Evolutionary conservation across 2,797 vertebrate genomes (phyloP).

Genomic region (Sebastes ruberrimus): DNA sequence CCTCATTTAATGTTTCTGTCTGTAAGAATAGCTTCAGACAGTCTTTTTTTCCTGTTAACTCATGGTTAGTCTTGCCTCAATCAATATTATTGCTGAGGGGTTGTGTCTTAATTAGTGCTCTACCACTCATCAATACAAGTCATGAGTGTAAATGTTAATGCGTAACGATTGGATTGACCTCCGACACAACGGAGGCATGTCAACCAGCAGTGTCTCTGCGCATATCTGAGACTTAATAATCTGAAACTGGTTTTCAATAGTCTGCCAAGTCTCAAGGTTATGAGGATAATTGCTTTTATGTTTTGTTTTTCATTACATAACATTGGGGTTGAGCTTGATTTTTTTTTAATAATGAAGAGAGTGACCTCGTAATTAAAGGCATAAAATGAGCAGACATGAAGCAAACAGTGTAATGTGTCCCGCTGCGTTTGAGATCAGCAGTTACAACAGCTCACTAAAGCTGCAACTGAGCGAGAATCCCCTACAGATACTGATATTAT

Average conservation of each 20-base stretch:
- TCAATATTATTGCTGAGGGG: neutral
- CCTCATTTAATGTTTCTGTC: neutral
- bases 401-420: neutral
- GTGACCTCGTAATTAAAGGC: neutral
- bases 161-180: neutral
- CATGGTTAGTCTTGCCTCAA: neutral
- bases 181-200: neutral
- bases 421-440: neutral
- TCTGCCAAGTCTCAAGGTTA: neutral
- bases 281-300: neutral
- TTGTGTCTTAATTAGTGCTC: neutral
- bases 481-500: neutral
- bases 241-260: neutral
- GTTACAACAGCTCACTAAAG: neutral
- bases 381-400: neutral
- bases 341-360: neutral
- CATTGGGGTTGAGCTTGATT: neutral
- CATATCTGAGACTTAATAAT: neutral
- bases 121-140: neutral
- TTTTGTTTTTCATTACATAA: neutral
- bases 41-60: neutral
- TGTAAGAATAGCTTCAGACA: neutral
- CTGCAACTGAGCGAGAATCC: neutral
- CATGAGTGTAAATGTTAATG: neutral
- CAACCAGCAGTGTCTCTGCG: neutral